Evolutionary conservation across 2,797 vertebrate genomes (phyloP).

Genomic region (Menidia menidia): DNA sequence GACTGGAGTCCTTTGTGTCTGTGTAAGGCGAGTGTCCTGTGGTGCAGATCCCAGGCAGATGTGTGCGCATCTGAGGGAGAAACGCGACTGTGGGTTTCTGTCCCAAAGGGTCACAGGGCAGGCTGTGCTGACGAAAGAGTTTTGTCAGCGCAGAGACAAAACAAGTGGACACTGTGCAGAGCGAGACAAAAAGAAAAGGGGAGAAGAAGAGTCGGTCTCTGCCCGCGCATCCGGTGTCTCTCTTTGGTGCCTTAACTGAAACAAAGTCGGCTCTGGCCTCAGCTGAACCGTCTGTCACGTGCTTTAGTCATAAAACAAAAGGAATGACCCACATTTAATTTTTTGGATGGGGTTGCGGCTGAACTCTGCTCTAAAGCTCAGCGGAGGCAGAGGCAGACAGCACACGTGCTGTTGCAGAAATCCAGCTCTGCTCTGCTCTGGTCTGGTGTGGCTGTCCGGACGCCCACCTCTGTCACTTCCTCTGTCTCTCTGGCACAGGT

Average conservation of each 20-base stretch:
- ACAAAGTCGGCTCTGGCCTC: constrained; percentile 48
- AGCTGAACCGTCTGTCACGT: constrained; percentile 36
- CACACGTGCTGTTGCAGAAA: constrained; percentile 32
- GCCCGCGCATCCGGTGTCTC: constrained; percentile 25
- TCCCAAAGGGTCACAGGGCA: constrained; percentile 63
- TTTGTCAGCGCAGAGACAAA: constrained; percentile 39
- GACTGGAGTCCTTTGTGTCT: constrained; percentile 39
- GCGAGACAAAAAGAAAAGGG: constrained; percentile 13
- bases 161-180: constrained; percentile 43
- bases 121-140: constrained; percentile 57
- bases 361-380: constrained; percentile 50
- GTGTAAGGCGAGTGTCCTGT: constrained; percentile 58
- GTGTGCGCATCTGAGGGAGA: constrained; percentile 14
- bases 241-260: constrained; percentile 32
- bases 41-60: constrained; percentile 47
- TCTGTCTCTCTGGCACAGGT: constrained; percentile 10
- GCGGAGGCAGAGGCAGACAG: constrained; percentile 43
- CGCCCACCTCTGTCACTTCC: constrained; percentile 21
- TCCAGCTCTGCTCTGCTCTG: constrained; percentile 15
- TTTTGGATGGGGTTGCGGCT: constrained; percentile 40
- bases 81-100: constrained; percentile 42
- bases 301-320: constrained; percentile 54
- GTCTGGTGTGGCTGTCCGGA: constrained; percentile 26
- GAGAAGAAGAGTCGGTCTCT: constrained; percentile 1
- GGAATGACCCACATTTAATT: constrained; percentile 60